These are phyloP conservation scores for Dysdera silvatica DNA, from an alignment of 1,140 invertebrate genomes.

Conservation along the genomic window DNA sequence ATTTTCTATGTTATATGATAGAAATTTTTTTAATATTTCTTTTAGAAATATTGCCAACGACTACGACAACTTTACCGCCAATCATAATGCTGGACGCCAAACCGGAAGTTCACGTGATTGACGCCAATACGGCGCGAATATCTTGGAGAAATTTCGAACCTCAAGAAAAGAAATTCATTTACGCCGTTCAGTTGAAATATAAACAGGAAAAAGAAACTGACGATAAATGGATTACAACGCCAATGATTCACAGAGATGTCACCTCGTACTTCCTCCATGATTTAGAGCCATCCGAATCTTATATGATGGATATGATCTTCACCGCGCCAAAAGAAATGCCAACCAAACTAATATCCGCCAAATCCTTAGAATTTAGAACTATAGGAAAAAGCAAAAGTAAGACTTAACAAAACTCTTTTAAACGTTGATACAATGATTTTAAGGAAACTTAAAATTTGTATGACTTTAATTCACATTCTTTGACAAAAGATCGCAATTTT, in stretches of 20 bases:
- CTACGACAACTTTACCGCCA: conserved; percentile 53
- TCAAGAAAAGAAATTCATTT: conserved; percentile 65
- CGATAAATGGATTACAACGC: conserved; percentile 50
- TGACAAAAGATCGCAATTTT: too few species aligned
- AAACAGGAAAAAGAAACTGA: conserved; percentile 53
- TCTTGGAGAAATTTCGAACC: conserved; percentile 72
- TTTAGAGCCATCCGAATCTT: conserved; percentile 59
- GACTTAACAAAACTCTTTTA: background rate
- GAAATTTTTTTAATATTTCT: too few species aligned
- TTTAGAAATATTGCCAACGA: too few species aligned
- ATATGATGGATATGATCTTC: conserved; percentile 67
- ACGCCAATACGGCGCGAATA: conserved; percentile 65
- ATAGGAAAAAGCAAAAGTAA: conserved; percentile 34
- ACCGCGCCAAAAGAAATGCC: conserved; percentile 63
- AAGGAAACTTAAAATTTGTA: too few species aligned
- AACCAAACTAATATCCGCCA: conserved; percentile 60
- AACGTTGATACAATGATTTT: background rate
- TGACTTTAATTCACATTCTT: too few species aligned
- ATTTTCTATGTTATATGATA: too few species aligned
- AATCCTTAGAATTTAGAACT: conserved; percentile 57
- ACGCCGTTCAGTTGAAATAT: conserved; percentile 62
- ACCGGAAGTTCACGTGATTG: conserved; percentile 60
- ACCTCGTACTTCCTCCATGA: conserved; percentile 63
- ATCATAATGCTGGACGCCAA: conserved; percentile 62
- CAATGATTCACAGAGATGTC: conserved; percentile 64